Base-by-base conservation (phyloP, 1,140 invertebrate genomes). In the Bombus haemorrhoidalis region DNA sequence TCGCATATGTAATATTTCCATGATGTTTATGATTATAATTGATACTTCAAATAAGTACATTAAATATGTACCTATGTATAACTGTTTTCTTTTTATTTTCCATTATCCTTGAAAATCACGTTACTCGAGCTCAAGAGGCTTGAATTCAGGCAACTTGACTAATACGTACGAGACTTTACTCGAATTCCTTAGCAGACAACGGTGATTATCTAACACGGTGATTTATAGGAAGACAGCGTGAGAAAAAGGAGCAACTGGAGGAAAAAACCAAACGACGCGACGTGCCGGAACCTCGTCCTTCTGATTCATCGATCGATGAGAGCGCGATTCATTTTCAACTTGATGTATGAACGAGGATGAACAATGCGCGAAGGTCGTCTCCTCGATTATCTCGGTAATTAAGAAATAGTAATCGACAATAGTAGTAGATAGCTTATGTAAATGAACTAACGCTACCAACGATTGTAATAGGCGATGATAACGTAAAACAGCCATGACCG, bases 171-270 rank as follows among this genome's bases (percentile, higher is more conserved):
- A 62, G 37, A 43, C n/a, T n/a, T 47, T 15, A 28, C 28, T 68
- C 18, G 34, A 37, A 77, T 83, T 59, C 43, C 18, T 32, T 43
- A 57, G 22, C 69, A 86, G 53, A 47, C 83, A n/a, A 69, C 32
- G 76, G 39, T 80, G 32, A 68, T 86, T 89, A 72, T 82, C 47
- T 22, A 37, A 81, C 32, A n/a, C 59, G 18, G 34, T 82, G 75
- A 90, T 83, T 89, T 87, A 85, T 80, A 57, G 34, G 66, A 41
- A 62, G 18, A 32, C 53, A 69, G 43, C 79, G 82, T 90, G 88
- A 90, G 85, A 89, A 89, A 77, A 81, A 79, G 22, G 28, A 66
- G 28, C 41, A 22, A 22, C 6, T 25, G 5, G 3, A 73, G 41
- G 64, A 57, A 43, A 64, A 57, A 83, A 64, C 9, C 0, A 4